These are phyloP conservation scores for Papilio xuthus DNA, from an alignment of 1,140 invertebrate genomes.

Conservation along the genomic window DNA sequence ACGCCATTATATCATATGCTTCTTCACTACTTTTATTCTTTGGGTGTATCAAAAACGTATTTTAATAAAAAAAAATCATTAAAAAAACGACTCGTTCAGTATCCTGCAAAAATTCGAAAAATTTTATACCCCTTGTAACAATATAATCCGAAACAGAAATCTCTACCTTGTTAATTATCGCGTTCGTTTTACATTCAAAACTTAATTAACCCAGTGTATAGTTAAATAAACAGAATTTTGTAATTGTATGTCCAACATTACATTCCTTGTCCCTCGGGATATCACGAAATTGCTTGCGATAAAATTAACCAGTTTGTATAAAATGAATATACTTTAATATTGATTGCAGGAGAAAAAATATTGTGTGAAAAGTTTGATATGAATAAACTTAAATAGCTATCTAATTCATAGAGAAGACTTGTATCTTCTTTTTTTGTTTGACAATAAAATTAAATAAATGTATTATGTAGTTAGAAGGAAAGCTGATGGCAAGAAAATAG, in stretches of 20 bases:
- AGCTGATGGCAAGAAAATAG: no score
- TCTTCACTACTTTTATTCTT: no score
- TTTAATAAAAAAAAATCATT: neutral
- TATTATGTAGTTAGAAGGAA: no score
- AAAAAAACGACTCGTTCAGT: neutral
- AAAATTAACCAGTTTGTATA: neutral
- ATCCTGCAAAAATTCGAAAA: neutral
- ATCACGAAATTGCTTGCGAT: neutral
- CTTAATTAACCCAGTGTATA: constrained; percentile 2
- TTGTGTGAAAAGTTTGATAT: neutral
- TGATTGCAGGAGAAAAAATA: neutral
- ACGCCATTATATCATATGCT: no score
- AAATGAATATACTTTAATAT: neutral
- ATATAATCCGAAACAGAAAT: constrained; percentile 12
- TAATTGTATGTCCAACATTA: neutral
- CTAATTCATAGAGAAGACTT: no score
- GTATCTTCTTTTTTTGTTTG: no score
- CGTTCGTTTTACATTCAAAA: constrained; percentile 1
- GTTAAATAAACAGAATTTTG: constrained; percentile 19
- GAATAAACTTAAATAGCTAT: no score
- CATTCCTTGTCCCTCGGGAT: neutral
- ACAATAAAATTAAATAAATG: no score
- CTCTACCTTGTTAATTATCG: neutral
- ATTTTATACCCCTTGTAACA: neutral
- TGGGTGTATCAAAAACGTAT: no score